Percentiles rank a stretch among this genome's conserved stretches.
Evolutionary conservation across 64 coral and sea anemone species (phyloP).

Genomic region (Actinia tenebrosa): DNA sequence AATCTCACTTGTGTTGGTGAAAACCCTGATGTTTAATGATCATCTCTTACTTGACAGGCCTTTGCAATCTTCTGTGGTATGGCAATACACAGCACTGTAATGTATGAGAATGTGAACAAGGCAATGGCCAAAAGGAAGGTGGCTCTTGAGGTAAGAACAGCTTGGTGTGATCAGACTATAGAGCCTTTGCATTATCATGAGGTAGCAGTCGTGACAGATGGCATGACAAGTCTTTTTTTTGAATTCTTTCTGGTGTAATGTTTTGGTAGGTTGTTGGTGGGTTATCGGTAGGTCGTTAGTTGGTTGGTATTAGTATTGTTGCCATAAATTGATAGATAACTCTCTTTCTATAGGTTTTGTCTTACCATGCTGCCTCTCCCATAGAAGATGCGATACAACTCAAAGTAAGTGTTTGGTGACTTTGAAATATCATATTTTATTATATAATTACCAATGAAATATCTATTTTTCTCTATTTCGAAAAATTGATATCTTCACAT

Average conservation of each 20-base stretch:
- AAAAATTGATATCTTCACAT: too few relatives aligned
- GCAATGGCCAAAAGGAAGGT: conserved; percentile 98
- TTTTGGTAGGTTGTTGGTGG: too few relatives aligned
- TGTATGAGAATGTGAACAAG: conserved; percentile 98
- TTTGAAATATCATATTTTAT: neutral
- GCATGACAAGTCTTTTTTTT: too few relatives aligned
- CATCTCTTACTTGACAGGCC: conserved; percentile 50
- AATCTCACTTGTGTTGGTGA: too few relatives aligned
- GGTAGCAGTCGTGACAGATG: too few relatives aligned
- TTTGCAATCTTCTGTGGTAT: conserved; percentile 99
- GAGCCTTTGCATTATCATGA: too few relatives aligned
- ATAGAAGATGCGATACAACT: conserved; percentile 69
- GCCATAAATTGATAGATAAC: neutral
- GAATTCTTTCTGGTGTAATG: too few relatives aligned
- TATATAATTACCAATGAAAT: too few relatives aligned
- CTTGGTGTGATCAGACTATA: neutral
- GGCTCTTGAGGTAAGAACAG: conserved; percentile 80
- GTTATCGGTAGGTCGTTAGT: too few relatives aligned
- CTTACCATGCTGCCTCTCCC: conserved; percentile 87
- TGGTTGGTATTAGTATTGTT: neutral
- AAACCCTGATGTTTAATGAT: neutral
- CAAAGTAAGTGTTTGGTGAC: conserved; percentile 41
- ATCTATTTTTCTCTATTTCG: too few relatives aligned
- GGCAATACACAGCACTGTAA: conserved; percentile 95
- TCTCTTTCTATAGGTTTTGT: conserved; percentile 62